phyloP scores from a whole-genome alignment of 2,888 invertebrate genomes.

The Athrips mouffetella region DNA sequence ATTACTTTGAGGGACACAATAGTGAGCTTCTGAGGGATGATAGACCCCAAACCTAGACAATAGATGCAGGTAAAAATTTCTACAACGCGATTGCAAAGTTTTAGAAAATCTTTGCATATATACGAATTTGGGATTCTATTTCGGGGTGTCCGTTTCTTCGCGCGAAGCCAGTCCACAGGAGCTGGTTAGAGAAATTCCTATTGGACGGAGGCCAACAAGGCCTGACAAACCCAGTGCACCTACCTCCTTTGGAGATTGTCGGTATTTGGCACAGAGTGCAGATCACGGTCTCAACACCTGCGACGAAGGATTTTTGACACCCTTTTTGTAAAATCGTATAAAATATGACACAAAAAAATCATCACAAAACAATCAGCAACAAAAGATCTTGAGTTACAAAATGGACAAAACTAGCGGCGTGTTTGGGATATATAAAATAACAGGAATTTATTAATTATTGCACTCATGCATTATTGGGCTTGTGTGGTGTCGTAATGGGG shows the following conservation, averaged over 20 bases:
- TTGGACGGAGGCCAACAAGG: neutral
- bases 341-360: no score
- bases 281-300: slow-evolving; percentile 46
- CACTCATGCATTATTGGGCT: no score
- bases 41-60: slow-evolving; percentile 38
- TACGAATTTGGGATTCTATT: slow-evolving; percentile 19
- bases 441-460: no score
- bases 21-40: neutral
- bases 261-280: slow-evolving; percentile 65
- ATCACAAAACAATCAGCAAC: no score
- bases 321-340: slow-evolving; percentile 52
- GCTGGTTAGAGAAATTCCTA: slow-evolving; percentile 38
- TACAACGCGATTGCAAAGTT: slow-evolving; percentile 55
- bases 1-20: slow-evolving; percentile 1
- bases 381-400: no score
- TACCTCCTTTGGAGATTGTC: slow-evolving; percentile 55
- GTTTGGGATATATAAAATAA: no score
- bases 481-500: no score
- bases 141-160: slow-evolving; percentile 67
- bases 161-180: slow-evolving; percentile 57
- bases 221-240: slow-evolving; percentile 40
- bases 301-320: slow-evolving; percentile 66
- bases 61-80: slow-evolving; percentile 50
- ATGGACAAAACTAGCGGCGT: no score
- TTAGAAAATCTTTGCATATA: slow-evolving; percentile 33